phyloP scores from a whole-genome alignment of 2,888 invertebrate species.

The Petrophora chlorosata region DNA sequence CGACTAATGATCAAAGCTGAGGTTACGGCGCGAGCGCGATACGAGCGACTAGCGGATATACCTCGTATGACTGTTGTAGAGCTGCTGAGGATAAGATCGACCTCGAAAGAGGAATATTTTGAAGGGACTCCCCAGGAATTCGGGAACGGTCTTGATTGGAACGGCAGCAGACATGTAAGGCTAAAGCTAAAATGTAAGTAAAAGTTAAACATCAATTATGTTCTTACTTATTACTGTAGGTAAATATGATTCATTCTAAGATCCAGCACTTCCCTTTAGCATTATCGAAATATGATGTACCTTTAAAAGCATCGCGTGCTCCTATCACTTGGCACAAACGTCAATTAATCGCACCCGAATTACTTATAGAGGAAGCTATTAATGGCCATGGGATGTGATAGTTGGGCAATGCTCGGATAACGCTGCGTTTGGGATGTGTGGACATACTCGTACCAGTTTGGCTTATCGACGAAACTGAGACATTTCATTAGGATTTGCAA shows the following conservation, averaged over 20 bases:
- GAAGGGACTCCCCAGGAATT: no score
- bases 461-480: slow-evolving; percentile 29
- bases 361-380: slow-evolving; percentile 46
- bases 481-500: slow-evolving; percentile 14
- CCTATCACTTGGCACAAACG: slow-evolving; percentile 25
- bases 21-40: neutral
- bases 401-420: slow-evolving; percentile 15
- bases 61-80: no score
- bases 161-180: no score
- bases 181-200: no score
- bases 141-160: no score
- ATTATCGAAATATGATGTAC: no score
- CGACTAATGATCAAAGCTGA: slow-evolving; percentile 34
- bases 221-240: no score
- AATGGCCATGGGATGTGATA: slow-evolving; percentile 44
- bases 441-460: slow-evolving; percentile 5
- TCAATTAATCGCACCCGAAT: slow-evolving; percentile 47
- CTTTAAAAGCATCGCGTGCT: slow-evolving; percentile 12
- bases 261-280: no score
- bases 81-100: no score
- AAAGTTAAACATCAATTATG: no score
- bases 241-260: no score
- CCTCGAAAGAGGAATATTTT: no score
- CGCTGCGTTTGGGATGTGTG: slow-evolving; percentile 1
- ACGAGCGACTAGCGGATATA: slow-evolving; percentile 5